Conservation (phyloP, 2,113 vertebrate species). For the Ploceus nigricollis region DNA sequence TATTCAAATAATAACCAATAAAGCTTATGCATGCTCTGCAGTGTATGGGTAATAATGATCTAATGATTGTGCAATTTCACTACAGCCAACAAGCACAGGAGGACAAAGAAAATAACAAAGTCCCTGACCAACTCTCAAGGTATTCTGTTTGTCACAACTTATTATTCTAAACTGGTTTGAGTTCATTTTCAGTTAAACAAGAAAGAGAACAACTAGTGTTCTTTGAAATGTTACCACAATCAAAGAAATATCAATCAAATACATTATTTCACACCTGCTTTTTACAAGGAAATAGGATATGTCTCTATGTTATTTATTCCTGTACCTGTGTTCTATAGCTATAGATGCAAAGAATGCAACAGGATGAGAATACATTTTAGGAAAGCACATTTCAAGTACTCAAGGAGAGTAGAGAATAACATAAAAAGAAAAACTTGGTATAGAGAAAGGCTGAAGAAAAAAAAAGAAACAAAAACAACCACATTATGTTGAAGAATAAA, state of each 20-base stretch:
- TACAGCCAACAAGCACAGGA: conserved; percentile 63
- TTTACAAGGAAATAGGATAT: neutral
- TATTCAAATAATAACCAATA: neutral
- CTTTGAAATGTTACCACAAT: neutral
- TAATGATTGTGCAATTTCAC: conserved; percentile 40
- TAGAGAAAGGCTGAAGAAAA: neutral
- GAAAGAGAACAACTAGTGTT: neutral
- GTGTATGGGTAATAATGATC: neutral
- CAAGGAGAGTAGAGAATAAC: neutral
- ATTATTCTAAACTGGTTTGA: neutral
- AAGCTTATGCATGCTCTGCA: neutral
- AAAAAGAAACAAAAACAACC: neutral
- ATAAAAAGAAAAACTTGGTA: neutral
- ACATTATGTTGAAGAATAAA: neutral
- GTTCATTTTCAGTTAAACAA: neutral
- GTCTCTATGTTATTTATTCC: neutral
- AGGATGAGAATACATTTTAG: neutral
- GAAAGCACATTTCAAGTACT: neutral
- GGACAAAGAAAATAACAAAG: conserved; percentile 54
- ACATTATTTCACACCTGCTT: neutral
- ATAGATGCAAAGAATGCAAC: neutral
- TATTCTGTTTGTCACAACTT: conserved; percentile 14
- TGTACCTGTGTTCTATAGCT: neutral
- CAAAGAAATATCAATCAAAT: neutral
- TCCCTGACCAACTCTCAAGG: conserved; percentile 55